Base-by-base conservation (phyloP, 2,797 vertebrate genomes). In the Oreochromis mossambicus region DNA sequence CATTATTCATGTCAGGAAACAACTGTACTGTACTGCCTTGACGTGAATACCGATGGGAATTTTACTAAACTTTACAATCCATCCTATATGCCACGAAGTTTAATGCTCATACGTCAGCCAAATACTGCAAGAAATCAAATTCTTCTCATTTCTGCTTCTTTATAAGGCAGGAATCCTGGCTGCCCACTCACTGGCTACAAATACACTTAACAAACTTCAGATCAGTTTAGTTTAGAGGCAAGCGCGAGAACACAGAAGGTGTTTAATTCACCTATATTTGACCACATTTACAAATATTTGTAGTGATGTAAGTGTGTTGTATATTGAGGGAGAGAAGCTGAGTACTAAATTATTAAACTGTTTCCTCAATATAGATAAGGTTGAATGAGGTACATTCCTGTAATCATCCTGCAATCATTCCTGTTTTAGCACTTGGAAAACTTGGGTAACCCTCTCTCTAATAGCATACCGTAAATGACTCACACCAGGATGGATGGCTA, bases 391-490 rank as follows among this genome's bases (percentile, higher is more conserved):
- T 17, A 52, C 41, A 75, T 86, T 81, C 24, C 87, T 52, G 50
- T 55, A 79, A 91, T 88, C 79, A 68, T 21, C 55, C 34, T 84
- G 77, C n/a, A 70, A 46, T 70, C 21, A 46, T 46, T 70, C 66
- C 79, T 88, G 38, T 90, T 89, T 83, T 41, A 86, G 68, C 77
- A 77, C 41, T 38, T 77, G 87, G 91, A 92, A 93, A 92, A 89
- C 63, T 58, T 83, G 87, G 84, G 87, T 86, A 90, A 92, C 82
- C 89, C 85, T 89, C 52, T 66, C 78, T 87, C 82, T 88, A 92
- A 92, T 92, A 90, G 91, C 88, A 75, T 92, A 88, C 87, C 21
- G 83, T 94, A 92, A 93, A 93, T 94, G 94, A 94, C 85, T 93
- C 91, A 92, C 83, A 87, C 84, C 75, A 80, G 76, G 88, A 87